These are phyloP conservation scores for Ammospiza maritima DNA, from an alignment of 2,797 vertebrate genomes.

Conservation along the genomic window DNA sequence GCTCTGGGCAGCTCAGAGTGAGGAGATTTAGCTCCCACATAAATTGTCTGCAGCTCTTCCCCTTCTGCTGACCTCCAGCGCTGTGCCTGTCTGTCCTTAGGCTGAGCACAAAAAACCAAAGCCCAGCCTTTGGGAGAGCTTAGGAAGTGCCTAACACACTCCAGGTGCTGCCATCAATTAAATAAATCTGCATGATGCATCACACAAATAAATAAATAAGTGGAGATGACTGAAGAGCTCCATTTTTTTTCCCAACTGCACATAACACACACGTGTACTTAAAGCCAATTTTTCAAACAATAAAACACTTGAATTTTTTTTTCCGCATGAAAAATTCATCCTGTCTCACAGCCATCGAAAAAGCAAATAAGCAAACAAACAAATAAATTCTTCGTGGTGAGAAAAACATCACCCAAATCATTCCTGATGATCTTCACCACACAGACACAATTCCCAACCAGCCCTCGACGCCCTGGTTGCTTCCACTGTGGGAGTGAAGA, in stretches of 20 bases:
- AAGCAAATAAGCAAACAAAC: slow-evolving; percentile 24
- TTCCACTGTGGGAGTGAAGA: neutral
- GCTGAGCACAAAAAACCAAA: neutral
- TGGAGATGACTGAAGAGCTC: neutral
- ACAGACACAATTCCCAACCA: neutral
- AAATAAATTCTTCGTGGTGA: neutral
- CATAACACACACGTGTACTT: neutral
- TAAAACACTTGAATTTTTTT: neutral
- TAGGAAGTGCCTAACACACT: neutral
- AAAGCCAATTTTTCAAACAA: slow-evolving; percentile 24
- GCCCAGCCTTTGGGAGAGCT: neutral
- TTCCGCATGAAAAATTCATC: slow-evolving; percentile 52
- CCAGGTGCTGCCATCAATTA: slow-evolving; percentile 36
- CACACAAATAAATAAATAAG: neutral
- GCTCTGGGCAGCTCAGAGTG: neutral
- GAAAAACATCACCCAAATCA: neutral
- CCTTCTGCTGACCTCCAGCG: neutral
- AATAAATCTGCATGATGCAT: neutral
- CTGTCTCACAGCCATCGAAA: neutral
- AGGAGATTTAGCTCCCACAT: neutral
- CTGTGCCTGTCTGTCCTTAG: neutral
- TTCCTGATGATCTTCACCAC: neutral
- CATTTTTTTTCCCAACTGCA: neutral
- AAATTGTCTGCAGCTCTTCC: slow-evolving; percentile 21
- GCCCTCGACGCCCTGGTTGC: neutral